These are phyloP conservation scores for Bombus confusus DNA, from an alignment of 1,140 invertebrate species.

Conservation along the genomic window DNA sequence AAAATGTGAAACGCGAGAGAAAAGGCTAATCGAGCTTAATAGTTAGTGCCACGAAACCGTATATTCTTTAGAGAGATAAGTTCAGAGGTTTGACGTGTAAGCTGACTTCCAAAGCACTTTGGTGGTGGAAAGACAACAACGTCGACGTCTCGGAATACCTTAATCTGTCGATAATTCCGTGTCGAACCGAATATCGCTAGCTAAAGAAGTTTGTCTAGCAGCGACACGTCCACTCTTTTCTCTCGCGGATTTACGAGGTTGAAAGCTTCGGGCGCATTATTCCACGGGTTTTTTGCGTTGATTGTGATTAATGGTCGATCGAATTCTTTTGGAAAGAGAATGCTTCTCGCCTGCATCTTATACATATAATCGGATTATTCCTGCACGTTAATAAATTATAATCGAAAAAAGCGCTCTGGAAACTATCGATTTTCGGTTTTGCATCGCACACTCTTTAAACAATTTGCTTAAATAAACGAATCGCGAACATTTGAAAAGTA, in stretches of 20 bases:
- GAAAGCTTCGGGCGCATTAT: constrained; percentile 3
- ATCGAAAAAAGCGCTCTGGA: no score
- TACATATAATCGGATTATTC: background rate
- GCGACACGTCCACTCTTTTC: constrained; percentile 12
- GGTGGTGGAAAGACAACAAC: constrained; percentile 28
- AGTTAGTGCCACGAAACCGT: background rate
- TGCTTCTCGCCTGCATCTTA: background rate
- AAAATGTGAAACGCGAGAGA: background rate
- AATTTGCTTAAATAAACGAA: background rate
- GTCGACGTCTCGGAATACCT: constrained; percentile 12
- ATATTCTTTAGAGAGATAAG: background rate
- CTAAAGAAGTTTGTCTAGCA: constrained; percentile 45
- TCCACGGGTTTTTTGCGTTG: constrained; percentile 12
- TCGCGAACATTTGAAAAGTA: background rate
- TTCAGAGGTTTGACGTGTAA: constrained; percentile 16
- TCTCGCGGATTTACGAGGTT: constrained; percentile 22
- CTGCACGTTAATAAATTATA: background rate
- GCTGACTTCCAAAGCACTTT: constrained; percentile 43
- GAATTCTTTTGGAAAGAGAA: constrained; percentile 9
- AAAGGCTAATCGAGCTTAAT: constrained; percentile 18
- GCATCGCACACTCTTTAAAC: background rate
- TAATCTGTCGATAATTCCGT: constrained; percentile 51
- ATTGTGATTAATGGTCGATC: constrained; percentile 42
- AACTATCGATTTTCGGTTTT: background rate
- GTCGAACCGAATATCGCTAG: constrained; percentile 18